Evolutionary conservation across 1,140 invertebrate species (phyloP), one percentile per base, ranked within the genome.

Genomic region (Gryllus bimaculatus): DNA sequence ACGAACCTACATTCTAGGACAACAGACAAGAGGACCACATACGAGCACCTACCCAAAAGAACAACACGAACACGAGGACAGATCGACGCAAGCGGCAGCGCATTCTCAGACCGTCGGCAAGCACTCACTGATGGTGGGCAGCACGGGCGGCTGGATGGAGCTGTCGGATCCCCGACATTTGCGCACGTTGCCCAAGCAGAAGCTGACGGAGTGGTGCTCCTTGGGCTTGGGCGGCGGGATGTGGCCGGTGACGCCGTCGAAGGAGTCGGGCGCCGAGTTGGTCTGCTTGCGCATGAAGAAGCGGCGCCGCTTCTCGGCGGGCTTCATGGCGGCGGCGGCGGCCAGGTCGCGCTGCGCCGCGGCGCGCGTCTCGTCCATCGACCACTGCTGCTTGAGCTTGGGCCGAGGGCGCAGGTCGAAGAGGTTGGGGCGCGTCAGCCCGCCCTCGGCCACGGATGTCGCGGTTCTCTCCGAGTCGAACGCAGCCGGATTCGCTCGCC

Each of bases 251-350:
- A 66, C 54, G 10, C 80, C 82, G 54, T 87, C 86, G 73, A 87
- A 86, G 20, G 86, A 87, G 80, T 87, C 86, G 7, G 87, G 87
- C 0, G 87, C 87, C 8, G 87, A 88, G 76, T 86, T 86, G 26
- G 87, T 87, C 77, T 87, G 85, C 79, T 88, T 87, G 47, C 85
- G 80, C n/a, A 85, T 80, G 79, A 87, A 86, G 78, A 85, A 85
- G 8, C 83, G 78, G 73, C 83, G 79, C 26, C 85, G 81, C 79
- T 84, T 83, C 74, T 86, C 85, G 3, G 83, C 83, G 73, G 84
- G 80, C 48, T 80, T 80, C 54, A 75, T 21, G 47, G 78, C 76
- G 13, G 77, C 77, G 15, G 39, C 49, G 8, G 77, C 47, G 21
- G 54, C 39, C 21, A 48, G 54, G 18, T 66, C 54, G 18, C 54